These are phyloP conservation scores for Pangasius macronema DNA, from an alignment of 2,797 vertebrate species.

Conservation along the genomic window DNA sequence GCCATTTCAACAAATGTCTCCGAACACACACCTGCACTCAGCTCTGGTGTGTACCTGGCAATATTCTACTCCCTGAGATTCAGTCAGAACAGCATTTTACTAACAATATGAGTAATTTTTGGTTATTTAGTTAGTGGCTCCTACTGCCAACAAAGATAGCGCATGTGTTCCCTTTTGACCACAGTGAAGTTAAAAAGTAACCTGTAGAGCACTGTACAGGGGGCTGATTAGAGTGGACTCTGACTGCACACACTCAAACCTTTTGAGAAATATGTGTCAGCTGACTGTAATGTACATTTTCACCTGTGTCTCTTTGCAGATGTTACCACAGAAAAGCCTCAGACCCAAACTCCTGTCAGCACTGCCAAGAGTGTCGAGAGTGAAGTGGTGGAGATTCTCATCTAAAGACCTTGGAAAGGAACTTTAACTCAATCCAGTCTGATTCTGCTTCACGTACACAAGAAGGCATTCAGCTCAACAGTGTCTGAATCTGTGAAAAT, in stretches of 20 bases:
- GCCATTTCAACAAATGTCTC: constrained; percentile 36
- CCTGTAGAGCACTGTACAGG: constrained; percentile 42
- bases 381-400: constrained; percentile 79
- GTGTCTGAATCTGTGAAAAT: constrained; percentile 9
- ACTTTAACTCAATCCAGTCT: not conserved
- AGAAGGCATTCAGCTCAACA: constrained; percentile 7
- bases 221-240: not conserved
- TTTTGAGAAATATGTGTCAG: not conserved
- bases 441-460: not conserved
- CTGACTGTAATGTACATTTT: not conserved
- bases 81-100: not conserved
- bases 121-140: not conserved
- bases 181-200: constrained; percentile 48
- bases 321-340: constrained; percentile 41
- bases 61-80: not conserved
- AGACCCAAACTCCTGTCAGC: constrained; percentile 48
- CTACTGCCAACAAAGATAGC: not conserved
- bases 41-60: constrained; percentile 65
- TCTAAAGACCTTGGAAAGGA: constrained; percentile 59
- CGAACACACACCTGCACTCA: constrained; percentile 45
- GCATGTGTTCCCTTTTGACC: not conserved
- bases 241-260: not conserved
- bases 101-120: not conserved
- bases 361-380: constrained; percentile 61
- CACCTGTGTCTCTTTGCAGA: constrained; percentile 60